A percentile compares a stretch with the other conserved stretches of the same genome.
Evolutionary conservation across 1,140 invertebrate genomes (phyloP).

Genomic region (Bradysia coprophila): DNA sequence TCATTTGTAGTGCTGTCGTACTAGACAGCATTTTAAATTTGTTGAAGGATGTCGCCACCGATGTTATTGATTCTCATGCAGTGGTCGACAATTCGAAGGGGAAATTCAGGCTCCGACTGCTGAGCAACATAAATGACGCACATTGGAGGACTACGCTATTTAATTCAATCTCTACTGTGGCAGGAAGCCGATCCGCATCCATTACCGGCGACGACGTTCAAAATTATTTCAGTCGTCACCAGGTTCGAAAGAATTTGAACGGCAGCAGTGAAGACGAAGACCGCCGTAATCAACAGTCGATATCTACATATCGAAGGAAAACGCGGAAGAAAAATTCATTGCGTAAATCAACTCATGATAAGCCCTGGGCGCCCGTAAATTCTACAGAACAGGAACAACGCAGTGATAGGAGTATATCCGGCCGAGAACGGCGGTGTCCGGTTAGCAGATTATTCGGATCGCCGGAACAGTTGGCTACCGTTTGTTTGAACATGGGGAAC

Average conservation of each 20-base stretch:
- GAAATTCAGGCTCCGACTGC: constrained; percentile 13
- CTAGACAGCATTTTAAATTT: constrained; percentile 13
- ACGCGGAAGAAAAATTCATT: constrained; percentile 9
- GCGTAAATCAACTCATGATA: neutral
- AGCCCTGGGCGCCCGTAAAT: constrained; percentile 2
- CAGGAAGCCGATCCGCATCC: too few species aligned
- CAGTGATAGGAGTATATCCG: neutral
- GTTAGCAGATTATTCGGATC: constrained; percentile 18
- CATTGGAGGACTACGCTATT: constrained; percentile 17
- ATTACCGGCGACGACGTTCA: too few species aligned
- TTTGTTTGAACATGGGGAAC: constrained; percentile 16
- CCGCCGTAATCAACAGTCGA: constrained; percentile 10
- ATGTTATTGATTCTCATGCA: constrained; percentile 18
- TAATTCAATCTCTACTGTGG: too few species aligned
- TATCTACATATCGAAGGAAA: constrained; percentile 13
- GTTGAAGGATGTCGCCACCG: constrained; percentile 15
- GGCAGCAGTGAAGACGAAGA: constrained; percentile 18
- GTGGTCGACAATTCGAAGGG: constrained; percentile 8
- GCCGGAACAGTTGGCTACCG: constrained; percentile 17
- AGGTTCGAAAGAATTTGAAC: constrained; percentile 12
- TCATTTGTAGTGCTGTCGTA: constrained; percentile 13
- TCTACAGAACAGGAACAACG: constrained; percentile 6
- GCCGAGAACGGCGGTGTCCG: constrained; percentile 10
- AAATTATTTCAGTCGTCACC: constrained; percentile 9
- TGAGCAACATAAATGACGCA: constrained; percentile 15